Evolutionary conservation across 2,888 invertebrate species (phyloP).

Genomic region (Melipona bicolor): DNA sequence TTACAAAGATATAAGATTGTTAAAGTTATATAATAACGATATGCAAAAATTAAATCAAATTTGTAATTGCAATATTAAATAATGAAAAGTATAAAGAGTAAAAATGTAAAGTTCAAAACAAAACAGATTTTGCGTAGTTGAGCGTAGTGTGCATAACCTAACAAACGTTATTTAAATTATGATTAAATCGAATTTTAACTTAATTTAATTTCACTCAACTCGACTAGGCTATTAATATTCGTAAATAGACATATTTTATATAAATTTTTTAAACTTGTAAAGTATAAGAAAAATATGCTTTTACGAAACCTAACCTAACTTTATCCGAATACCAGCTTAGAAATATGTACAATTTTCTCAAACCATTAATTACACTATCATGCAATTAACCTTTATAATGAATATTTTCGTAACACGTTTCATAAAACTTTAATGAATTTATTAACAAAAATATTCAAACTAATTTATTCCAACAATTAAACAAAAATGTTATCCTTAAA

Average conservation of each 20-base stretch:
- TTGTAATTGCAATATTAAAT: background rate
- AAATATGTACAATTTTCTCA: background rate
- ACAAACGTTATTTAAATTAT: background rate
- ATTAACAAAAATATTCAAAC: background rate
- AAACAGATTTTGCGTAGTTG: background rate
- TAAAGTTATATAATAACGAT: conserved; percentile 12
- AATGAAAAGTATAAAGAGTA: background rate
- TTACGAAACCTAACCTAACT: conserved; percentile 22
- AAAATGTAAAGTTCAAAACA: background rate
- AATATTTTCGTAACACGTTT: background rate
- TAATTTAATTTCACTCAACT: background rate
- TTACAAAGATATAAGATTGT: conserved; percentile 16
- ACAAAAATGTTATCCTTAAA: background rate
- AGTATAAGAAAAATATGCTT: conserved; percentile 3
- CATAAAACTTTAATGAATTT: background rate
- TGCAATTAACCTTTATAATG: background rate
- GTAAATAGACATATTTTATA: background rate
- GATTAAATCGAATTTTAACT: background rate
- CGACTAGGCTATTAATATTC: background rate
- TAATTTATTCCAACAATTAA: conserved; percentile 7
- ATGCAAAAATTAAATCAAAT: background rate
- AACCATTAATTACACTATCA: background rate
- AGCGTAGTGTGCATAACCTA: background rate
- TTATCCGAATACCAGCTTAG: background rate
- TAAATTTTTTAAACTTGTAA: background rate